Evolutionary conservation across 1,140 invertebrate genomes (phyloP).

Genomic region (Drosophila santomea): DNA sequence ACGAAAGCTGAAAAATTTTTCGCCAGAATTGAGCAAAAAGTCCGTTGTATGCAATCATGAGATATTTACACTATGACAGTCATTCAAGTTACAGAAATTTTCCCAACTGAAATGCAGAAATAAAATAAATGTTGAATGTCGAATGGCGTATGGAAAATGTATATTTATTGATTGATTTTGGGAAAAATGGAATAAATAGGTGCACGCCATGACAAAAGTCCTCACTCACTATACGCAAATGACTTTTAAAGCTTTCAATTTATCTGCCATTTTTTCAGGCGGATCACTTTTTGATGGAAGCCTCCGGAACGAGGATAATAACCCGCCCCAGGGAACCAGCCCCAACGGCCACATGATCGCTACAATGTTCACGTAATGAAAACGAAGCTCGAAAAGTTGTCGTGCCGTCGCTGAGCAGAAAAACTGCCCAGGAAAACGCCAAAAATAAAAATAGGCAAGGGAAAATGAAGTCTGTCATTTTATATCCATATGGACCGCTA

Average conservation of each 20-base stretch:
- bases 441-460: conserved; percentile 24
- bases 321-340: conserved; percentile 6
- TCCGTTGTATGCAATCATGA: conserved; percentile 23
- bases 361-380: conserved; percentile 68
- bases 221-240: conserved; percentile 39
- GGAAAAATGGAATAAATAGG: conserved; percentile 19
- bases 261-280: conserved; percentile 55
- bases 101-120: conserved; percentile 2
- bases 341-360: conserved; percentile 27
- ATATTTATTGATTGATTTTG: conserved; percentile 53
- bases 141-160: conserved; percentile 33
- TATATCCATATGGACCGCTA: conserved; percentile 85
- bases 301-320: conserved; percentile 19
- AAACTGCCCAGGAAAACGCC: conserved; percentile 9
- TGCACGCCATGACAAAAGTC: not conserved
- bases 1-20: not conserved
- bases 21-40: not conserved
- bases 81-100: conserved; percentile 36
- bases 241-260: conserved; percentile 54
- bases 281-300: conserved; percentile 40
- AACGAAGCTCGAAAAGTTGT: conserved; percentile 54
- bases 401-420: conserved; percentile 29
- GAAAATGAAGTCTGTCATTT: conserved; percentile 86
- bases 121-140: conserved; percentile 27
- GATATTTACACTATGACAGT: conserved; percentile 36